Conservation (phyloP, 1,140 invertebrate species). For the Drosophila aff. region DNA sequence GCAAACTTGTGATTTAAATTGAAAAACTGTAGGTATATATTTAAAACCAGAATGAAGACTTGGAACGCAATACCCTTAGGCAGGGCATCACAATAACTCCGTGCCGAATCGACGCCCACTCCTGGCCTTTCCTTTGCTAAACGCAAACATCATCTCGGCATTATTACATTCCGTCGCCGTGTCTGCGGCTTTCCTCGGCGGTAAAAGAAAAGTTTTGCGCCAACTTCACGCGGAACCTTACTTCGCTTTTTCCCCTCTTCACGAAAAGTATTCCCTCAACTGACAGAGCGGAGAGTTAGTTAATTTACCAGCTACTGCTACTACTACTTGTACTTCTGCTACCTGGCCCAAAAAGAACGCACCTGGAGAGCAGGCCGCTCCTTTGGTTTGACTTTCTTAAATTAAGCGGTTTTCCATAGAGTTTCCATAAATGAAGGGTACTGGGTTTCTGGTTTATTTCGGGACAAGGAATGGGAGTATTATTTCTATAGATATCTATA, state of each 20-base stretch:
- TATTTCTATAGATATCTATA: neutral
- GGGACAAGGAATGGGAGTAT: neutral
- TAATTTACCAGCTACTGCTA: conserved; percentile 1
- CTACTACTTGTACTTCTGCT: neutral
- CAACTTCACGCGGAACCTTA: conserved; percentile 1
- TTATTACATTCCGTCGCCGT: conserved; percentile 25
- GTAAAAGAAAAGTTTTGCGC: conserved; percentile 24
- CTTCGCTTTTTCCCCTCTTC: neutral
- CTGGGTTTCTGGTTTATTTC: neutral
- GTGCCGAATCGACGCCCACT: conserved; percentile 17
- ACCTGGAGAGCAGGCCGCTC: neutral
- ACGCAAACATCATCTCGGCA: conserved; percentile 23
- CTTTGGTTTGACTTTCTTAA: neutral
- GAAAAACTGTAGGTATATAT: neutral
- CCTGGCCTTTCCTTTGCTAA: conserved; percentile 8
- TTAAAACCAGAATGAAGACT: neutral
- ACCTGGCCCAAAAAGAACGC: neutral
- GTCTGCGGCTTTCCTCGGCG: conserved; percentile 1
- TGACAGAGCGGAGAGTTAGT: conserved; percentile 10
- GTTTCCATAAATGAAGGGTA: neutral
- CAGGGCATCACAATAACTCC: conserved; percentile 14
- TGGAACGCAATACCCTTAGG: neutral
- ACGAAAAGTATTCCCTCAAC: neutral
- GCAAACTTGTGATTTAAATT: neutral
- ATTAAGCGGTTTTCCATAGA: conserved; percentile 3